Conservation (phyloP, 37 sponge, comb jelly and placozoan genomes). For the Tethya wilhelma region DNA sequence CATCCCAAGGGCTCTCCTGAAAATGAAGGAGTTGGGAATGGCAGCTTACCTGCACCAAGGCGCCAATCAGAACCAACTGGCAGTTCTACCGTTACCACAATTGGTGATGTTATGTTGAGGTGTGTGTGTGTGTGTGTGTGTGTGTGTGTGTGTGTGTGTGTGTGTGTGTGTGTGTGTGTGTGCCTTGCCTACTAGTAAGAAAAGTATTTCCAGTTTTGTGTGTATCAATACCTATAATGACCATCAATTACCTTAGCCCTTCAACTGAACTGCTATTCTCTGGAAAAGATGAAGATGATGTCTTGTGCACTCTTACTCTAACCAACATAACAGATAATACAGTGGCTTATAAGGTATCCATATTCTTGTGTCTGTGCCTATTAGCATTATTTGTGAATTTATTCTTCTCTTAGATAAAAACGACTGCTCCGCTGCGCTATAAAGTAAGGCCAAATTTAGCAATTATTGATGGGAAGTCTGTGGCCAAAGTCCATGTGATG, state of each 20-base stretch:
- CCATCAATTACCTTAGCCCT: constrained; percentile 43
- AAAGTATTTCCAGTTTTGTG: too few relatives aligned
- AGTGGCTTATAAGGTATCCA: constrained; percentile 59
- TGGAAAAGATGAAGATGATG: constrained; percentile 24
- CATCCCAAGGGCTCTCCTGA: background rate
- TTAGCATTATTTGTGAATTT: background rate
- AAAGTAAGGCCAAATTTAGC: constrained; percentile 83
- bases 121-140: background rate
- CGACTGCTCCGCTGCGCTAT: constrained; percentile 84
- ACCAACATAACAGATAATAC: constrained; percentile 45
- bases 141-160: background rate
- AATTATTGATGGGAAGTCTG: constrained; percentile 40
- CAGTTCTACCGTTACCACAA: background rate
- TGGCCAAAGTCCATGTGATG: constrained; percentile 52
- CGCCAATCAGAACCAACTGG: background rate
- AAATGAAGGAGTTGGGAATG: background rate
- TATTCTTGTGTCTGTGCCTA: background rate
- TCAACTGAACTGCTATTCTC: constrained; percentile 48
- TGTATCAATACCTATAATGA: too few relatives aligned
- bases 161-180: background rate
- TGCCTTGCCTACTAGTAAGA: too few relatives aligned
- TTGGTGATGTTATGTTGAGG: constrained; percentile 27
- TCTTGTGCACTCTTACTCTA: constrained; percentile 50
- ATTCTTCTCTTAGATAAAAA: constrained; percentile 71
- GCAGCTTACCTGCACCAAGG: background rate